A percentile compares a stretch with the other conserved stretches of the same genome.
Evolutionary conservation across 2,113 vertebrate genomes (phyloP).

Genomic region (Aphelocoma coerulescens): DNA sequence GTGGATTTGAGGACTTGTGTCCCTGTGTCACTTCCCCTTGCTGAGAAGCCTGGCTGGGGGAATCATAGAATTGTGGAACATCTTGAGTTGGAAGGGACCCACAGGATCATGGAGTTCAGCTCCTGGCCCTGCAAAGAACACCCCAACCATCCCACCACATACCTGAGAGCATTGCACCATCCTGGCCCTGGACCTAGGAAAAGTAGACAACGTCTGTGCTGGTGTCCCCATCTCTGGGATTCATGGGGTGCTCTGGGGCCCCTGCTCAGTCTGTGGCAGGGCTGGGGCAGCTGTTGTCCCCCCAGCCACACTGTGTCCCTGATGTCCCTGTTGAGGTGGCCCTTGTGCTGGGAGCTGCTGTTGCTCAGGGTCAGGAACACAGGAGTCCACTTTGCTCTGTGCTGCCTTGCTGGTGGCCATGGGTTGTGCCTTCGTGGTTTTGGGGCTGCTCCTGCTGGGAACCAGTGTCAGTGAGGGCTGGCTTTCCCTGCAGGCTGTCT

Average conservation of each 20-base stretch:
- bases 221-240: background rate
- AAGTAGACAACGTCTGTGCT: accelerated
- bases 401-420: background rate
- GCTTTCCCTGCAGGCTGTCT: background rate
- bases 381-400: background rate
- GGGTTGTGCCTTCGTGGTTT: background rate
- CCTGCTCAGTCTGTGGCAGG: background rate
- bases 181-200: background rate
- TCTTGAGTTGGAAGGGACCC: background rate
- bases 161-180: background rate
- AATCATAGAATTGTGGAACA: accelerated
- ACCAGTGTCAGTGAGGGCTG: accelerated
- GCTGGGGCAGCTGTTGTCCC: accelerated
- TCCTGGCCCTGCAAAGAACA: background rate
- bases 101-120: background rate
- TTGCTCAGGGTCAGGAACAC: background rate
- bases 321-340: background rate
- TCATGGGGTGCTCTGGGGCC: background rate
- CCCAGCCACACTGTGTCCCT: accelerated
- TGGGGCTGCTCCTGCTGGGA: background rate
- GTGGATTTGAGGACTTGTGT: background rate
- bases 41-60: background rate
- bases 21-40: background rate
- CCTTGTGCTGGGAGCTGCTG: background rate
- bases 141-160: background rate